Base-by-base conservation (phyloP, 1,140 invertebrate species). In the Homalodisca vitripennis region DNA sequence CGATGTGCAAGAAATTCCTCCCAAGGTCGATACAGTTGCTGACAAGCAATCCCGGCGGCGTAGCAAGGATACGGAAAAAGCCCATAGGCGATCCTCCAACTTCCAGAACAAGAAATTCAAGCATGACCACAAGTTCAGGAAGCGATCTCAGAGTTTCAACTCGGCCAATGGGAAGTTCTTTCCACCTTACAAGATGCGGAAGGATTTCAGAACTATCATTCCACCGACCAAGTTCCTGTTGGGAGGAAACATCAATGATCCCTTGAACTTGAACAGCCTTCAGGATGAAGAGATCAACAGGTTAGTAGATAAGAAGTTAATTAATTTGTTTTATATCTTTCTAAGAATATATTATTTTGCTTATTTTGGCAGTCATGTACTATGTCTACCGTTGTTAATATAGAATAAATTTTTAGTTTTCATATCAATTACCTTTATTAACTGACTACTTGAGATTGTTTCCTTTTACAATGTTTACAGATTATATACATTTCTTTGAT, bases 201-300 rank as follows among this genome's bases (percentile, higher is more conserved):
- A 88, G 72, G 91, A 91, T 74, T 34, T 62, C 27, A 89, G 89
- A 71, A 85, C 84, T 69, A 83, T 85, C 55, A 89, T 93, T 71
- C 87, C 93, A 32, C 94, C 95, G 0, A 95, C 93, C 1, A 97
- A 97, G 80, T 98, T 98, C 82, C 82, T 98, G 3, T 83, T 98
- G 1, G 96, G 96, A 62, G 96, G 96, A 22, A 98, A 95, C 78
- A 97, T 97, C 73, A 90, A 89, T 72, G 96, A 98, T 83, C 96
- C 96, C 0, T 80, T 98, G 13, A 98, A 98, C 83, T 82, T 98
- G 63, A 95, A 94, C 75, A 94, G 94, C 78, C 83, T 98, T 75
- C 91, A 93, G 78, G 89, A 95, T 81, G 93, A 95, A 79, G 90
- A 93, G 78, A 86, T 93, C 10, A 92, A 92, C 71, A 85, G 89